Base-by-base conservation (phyloP, 30 jellyfish, hydroid and myxozoan species). In the Aurelia aurita complex sp. Pacific region DNA sequence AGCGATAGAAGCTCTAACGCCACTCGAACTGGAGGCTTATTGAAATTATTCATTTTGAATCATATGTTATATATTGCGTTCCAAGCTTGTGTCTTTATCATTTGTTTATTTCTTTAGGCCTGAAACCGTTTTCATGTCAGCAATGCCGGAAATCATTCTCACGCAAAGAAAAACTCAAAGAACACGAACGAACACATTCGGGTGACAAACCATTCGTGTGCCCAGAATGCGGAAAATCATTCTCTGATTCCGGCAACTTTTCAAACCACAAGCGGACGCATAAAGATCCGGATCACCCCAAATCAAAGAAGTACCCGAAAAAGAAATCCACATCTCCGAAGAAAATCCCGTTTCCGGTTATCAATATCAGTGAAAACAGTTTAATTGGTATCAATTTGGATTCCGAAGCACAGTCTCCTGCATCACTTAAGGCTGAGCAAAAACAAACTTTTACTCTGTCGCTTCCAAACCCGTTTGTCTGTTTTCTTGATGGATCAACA, bases 231-330 rank as follows among this genome's bases (percentile, higher is more conserved):
- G 79, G 82, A 1, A 68, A 70, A 42, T 50, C 79, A 2, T 86
- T 86, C 60, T 55, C 87, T 19, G 95, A 86, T 59, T 86, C 95
- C 11, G 95, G 95, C 5, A 86, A 86, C 69, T 86, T 86, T 66
- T 76, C 88, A 9, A 76, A 86, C 57, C 95, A 86, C 85, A 86
- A 86, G 46, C 59, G 52, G 52, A 67, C 67, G 62, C 95, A 86
- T 68, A 35, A 16, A 17, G 73, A 69, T 38, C 85, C 91, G 16
- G 83, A 62, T 4, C 33, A 38, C 55, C 40, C 50, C 11, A 77
- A 60, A 38, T 77, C 77, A 66, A 61, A 57, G 70, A 60, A 60
- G 13, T 77, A 51, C 35, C 87, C 77, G n/a, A 77, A 12, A 7
- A 82, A 62, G 73, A 33, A 40, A 17, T 74, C 33, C 3, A 0